Evolutionary conservation across 2,888 invertebrate species (phyloP).

Genomic region (Pollenia angustigena): DNA sequence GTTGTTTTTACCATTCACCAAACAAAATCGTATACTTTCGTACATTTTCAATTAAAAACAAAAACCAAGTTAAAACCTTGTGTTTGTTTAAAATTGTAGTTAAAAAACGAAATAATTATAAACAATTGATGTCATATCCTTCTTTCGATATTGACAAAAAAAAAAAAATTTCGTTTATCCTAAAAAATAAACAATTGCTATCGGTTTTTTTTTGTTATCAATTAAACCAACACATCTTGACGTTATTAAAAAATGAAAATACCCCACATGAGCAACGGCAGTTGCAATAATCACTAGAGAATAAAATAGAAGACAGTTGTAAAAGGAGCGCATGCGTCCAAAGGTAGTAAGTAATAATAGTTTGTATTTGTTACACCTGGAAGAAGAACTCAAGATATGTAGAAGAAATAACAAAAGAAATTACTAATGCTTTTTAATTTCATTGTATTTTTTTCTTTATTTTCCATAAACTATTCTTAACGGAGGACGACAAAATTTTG

Average conservation of each 20-base stretch:
- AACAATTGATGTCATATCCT: too few relatives aligned
- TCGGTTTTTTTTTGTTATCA: constrained; percentile 43
- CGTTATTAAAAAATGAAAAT: constrained; percentile 10
- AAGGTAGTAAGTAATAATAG: constrained; percentile 43
- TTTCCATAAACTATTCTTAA: constrained; percentile 42
- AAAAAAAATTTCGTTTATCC: constrained; percentile 19
- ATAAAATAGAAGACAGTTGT: constrained; percentile 40
- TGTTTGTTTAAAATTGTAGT: too few relatives aligned
- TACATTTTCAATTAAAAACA: too few relatives aligned
- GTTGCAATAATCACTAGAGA: constrained; percentile 65
- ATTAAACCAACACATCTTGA: constrained; percentile 65
- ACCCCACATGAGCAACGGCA: constrained; percentile 64
- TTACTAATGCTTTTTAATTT: constrained; percentile 71
- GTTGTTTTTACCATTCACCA: too few relatives aligned
- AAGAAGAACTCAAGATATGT: constrained; percentile 65
- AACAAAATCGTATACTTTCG: too few relatives aligned
- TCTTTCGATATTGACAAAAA: constrained; percentile 21
- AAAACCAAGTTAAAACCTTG: too few relatives aligned
- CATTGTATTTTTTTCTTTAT: constrained; percentile 51
- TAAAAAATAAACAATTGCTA: constrained; percentile 33
- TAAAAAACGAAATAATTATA: too few relatives aligned
- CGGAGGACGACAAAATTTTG: constrained; percentile 62
- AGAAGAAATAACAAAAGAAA: constrained; percentile 66
- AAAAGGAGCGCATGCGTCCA: constrained; percentile 70
- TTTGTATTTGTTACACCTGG: constrained; percentile 70